phyloP scores from a whole-genome alignment of 2,888 invertebrate genomes.

The Kuschelorhynchus macadamiae region DNA sequence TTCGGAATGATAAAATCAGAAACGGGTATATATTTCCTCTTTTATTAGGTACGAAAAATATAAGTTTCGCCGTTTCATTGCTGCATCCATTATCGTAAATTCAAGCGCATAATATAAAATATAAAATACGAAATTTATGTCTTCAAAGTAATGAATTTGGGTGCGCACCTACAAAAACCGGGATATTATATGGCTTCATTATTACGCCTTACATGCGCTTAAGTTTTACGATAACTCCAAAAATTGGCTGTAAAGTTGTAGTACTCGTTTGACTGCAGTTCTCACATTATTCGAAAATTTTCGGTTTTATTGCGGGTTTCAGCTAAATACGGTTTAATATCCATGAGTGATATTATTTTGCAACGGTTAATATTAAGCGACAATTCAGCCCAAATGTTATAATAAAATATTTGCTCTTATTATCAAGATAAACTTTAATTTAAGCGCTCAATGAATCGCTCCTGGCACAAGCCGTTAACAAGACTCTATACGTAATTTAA shows the following conservation, averaged over 20 bases:
- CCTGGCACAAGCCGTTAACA: too few species aligned
- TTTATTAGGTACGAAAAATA: constrained; percentile 23
- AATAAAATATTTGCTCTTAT: too few species aligned
- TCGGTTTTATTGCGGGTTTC: too few species aligned
- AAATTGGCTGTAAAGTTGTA: constrained; percentile 11
- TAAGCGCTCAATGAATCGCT: too few species aligned
- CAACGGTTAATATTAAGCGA: too few species aligned
- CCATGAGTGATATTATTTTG: too few species aligned
- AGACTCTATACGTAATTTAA: too few species aligned
- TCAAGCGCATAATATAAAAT: constrained; percentile 6
- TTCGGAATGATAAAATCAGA: constrained; percentile 5
- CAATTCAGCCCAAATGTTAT: too few species aligned
- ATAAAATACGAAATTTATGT: constrained; percentile 21
- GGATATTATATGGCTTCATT: not conserved
- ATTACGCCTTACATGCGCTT: constrained; percentile 14
- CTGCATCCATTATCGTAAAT: constrained; percentile 22
- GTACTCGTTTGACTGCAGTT: not conserved
- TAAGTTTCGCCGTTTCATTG: constrained; percentile 15
- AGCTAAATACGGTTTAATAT: too few species aligned
- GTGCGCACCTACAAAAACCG: not conserved
- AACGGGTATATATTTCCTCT: constrained; percentile 10
- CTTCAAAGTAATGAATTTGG: constrained; percentile 15
- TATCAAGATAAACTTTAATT: too few species aligned
- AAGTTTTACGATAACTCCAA: constrained; percentile 1
- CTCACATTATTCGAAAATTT: constrained; percentile 1